Evolutionary conservation across 2,113 vertebrate species (phyloP).

Genomic region (Emydura subglobosa): DNA sequence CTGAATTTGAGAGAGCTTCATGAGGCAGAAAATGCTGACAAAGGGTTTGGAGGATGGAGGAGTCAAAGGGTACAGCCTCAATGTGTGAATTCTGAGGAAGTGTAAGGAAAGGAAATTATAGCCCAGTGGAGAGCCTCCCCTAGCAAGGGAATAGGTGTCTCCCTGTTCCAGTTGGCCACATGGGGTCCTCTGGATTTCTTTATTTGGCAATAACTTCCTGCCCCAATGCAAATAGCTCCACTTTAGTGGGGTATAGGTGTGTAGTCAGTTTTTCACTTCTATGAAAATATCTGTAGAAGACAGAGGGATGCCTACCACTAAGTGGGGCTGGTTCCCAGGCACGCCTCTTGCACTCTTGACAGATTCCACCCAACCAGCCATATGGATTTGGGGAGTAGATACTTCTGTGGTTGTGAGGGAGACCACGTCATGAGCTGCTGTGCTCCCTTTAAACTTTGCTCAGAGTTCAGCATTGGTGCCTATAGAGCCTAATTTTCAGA

Average conservation of each 20-base stretch:
- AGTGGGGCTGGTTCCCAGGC: not conserved
- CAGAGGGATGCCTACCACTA: not conserved
- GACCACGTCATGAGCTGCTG: not conserved
- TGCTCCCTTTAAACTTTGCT: not conserved
- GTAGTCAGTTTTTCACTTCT: not conserved
- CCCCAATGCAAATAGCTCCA: not conserved
- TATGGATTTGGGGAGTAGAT: not conserved
- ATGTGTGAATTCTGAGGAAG: not conserved
- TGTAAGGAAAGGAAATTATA: not conserved
- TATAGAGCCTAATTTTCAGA: not conserved
- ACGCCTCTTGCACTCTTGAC: not conserved
- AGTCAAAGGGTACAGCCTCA: not conserved
- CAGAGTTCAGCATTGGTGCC: not conserved
- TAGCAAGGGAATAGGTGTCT: not conserved
- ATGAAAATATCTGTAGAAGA: not conserved
- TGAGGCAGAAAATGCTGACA: not conserved
- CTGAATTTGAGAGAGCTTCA: not conserved
- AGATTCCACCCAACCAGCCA: rapidly evolving
- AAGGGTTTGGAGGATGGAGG: not conserved
- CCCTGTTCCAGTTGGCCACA: not conserved
- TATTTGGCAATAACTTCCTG: not conserved
- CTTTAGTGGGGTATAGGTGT: not conserved
- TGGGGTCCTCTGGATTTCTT: not conserved
- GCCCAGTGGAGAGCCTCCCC: not conserved
- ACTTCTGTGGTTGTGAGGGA: not conserved